A percentile compares a stretch with the other conserved stretches of the same genome.
These are phyloP conservation scores for Rhegmatorhina hoffmannsi DNA, from an alignment of 2,113 vertebrate species.

Conservation along the genomic window DNA sequence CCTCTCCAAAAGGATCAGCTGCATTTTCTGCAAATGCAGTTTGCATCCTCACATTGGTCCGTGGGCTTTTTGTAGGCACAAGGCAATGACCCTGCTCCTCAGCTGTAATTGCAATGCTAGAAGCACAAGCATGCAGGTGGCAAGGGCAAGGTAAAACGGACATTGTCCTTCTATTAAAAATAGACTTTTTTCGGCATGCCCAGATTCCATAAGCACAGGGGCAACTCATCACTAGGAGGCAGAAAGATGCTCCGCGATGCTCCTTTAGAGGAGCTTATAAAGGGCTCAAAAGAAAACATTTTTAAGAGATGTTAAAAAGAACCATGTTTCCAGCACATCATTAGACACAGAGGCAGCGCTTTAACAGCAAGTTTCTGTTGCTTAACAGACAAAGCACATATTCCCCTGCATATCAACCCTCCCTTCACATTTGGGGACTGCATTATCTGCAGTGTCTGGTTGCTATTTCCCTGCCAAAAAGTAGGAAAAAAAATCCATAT, in stretches of 20 bases:
- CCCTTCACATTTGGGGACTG: background rate
- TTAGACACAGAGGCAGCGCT: background rate
- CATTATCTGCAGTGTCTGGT: slow-evolving; percentile 9
- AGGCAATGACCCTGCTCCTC: background rate
- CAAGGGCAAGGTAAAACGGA: background rate
- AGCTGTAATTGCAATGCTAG: background rate
- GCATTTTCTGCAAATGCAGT: background rate
- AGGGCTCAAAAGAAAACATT: background rate
- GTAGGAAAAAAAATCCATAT: slow-evolving; percentile 11
- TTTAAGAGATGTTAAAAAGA: background rate
- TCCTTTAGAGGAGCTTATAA: background rate
- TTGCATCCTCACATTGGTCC: background rate
- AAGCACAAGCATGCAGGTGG: background rate
- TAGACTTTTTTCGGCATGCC: background rate
- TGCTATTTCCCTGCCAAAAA: slow-evolving; percentile 20
- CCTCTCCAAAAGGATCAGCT: background rate
- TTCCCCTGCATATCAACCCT: background rate
- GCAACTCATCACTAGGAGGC: background rate
- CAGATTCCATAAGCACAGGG: background rate
- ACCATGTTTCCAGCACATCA: background rate
- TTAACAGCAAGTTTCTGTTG: background rate
- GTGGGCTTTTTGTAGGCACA: fast-evolving
- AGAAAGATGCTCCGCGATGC: background rate
- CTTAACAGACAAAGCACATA: slow-evolving; percentile 29
- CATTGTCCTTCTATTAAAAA: background rate